Base-by-base conservation (phyloP, 1,140 invertebrate genomes). In the Caenorhabditis inopinata region DNA sequence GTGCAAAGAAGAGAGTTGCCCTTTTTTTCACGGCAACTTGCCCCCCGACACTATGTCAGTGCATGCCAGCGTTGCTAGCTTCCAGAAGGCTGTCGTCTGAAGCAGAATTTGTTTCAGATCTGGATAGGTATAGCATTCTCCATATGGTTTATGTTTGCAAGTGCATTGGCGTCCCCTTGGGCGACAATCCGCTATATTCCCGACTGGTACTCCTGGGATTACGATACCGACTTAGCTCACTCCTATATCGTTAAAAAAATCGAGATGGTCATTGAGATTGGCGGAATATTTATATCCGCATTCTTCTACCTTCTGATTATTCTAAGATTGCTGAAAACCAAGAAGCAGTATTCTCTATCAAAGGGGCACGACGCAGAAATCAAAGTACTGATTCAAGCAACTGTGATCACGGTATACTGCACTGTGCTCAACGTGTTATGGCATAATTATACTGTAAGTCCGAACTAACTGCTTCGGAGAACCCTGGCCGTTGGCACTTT, bases 351-450 rank as follows among this genome's bases (percentile, higher is more conserved):
- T 48, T 23, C 47, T 11, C 25, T 73, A 7, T 82, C 80, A 1
- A 53, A 68, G 49, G 84, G 80, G 47, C 76, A 82, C 46, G 47
- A 48, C 14, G 68, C 82, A 14, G 85, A 86, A 47, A 47, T 80
- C 47, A 85, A 85, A 80, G 78, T 86, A 6, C 62, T 86, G 25
- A 85, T 85, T 53, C 85, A 86, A 74, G 85, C 85, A 3, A 58
- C 74, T 16, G 77, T 78, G 2, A 85, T 86, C 18, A 86, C 85
- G 3, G 78, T 76, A 0, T 86, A 86, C 42, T 86, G 85, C 35
- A 79, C 81, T 21, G 62, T 86, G n/a, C 47, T 86, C 48, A 86
- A 85, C 68, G 73, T 83, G 14, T 48, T 85, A 47, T 85, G 84
- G 84, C 84, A 85, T 46, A 82, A 85, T 76, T 85, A 82, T 46